Conservation (phyloP, 37 sponge, comb jelly and placozoan species). For the Hexactinellida sp. region DNA sequence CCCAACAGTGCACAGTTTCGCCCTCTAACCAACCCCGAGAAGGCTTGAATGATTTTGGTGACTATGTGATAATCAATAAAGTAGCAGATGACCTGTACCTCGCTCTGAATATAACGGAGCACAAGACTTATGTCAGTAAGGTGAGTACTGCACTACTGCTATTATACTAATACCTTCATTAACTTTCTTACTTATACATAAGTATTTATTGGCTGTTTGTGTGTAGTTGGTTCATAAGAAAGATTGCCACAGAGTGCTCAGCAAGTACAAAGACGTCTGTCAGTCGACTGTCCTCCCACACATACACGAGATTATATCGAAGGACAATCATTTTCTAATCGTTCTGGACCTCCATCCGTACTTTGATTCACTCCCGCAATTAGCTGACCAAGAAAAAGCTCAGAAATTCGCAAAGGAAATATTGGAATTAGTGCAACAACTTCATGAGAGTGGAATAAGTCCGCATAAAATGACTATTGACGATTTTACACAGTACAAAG, state of each 20-base stretch:
- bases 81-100: not conserved
- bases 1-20: not conserved
- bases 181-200: not conserved
- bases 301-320: not conserved
- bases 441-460: constrained; percentile 10
- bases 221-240: not conserved
- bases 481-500: not conserved
- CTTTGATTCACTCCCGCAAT: not conserved
- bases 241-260: not conserved
- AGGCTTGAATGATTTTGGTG: not conserved
- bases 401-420: constrained; percentile 1
- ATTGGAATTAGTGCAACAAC: not conserved
- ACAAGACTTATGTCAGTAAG: not conserved
- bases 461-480: constrained; percentile 4
- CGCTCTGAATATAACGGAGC: not conserved
- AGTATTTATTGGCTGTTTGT: not conserved
- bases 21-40: not conserved
- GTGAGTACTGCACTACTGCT: not conserved
- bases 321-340: not conserved
- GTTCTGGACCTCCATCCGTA: not conserved
- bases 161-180: not conserved
- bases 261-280: not conserved
- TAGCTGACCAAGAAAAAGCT: not conserved
- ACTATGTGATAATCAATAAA: not conserved
- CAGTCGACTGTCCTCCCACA: not conserved